These are phyloP conservation scores for Malurus melanocephalus DNA, from an alignment of 2,113 vertebrate species.

Conservation along the genomic window DNA sequence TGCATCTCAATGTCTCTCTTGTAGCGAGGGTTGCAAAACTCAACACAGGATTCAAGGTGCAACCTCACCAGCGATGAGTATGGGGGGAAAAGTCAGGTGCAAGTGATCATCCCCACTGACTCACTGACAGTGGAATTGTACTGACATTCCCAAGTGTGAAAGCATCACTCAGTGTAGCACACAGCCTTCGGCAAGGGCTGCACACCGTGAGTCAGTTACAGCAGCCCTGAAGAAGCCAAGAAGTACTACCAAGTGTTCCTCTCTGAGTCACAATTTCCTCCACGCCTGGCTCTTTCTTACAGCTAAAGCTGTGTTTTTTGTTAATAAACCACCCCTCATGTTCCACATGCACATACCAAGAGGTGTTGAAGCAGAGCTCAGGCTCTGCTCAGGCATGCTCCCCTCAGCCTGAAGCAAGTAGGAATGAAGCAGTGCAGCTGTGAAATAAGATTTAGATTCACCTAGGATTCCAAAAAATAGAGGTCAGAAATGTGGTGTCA, in stretches of 20 bases:
- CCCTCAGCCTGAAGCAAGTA: background rate
- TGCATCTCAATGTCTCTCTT: background rate
- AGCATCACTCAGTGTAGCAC: background rate
- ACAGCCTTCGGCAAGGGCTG: background rate
- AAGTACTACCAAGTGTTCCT: background rate
- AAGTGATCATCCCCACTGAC: background rate
- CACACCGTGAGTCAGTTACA: background rate
- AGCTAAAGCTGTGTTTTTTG: background rate
- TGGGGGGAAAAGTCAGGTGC: background rate
- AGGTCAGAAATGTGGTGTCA: background rate
- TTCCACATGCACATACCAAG: background rate
- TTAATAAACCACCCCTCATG: background rate
- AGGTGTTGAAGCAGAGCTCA: background rate
- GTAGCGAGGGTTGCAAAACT: background rate
- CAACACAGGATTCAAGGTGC: background rate
- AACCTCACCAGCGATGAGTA: background rate
- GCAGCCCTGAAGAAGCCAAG: background rate
- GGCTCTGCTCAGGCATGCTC: background rate
- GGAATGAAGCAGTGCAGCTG: background rate
- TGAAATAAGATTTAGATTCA: background rate
- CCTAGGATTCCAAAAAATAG: background rate
- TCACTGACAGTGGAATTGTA: background rate
- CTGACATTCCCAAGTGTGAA: background rate
- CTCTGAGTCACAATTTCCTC: slow-evolving; percentile 34
- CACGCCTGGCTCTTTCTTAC: background rate